These are phyloP conservation scores for Cyanoliseus patagonus DNA, from an alignment of 2,113 vertebrate genomes.

Conservation along the genomic window DNA sequence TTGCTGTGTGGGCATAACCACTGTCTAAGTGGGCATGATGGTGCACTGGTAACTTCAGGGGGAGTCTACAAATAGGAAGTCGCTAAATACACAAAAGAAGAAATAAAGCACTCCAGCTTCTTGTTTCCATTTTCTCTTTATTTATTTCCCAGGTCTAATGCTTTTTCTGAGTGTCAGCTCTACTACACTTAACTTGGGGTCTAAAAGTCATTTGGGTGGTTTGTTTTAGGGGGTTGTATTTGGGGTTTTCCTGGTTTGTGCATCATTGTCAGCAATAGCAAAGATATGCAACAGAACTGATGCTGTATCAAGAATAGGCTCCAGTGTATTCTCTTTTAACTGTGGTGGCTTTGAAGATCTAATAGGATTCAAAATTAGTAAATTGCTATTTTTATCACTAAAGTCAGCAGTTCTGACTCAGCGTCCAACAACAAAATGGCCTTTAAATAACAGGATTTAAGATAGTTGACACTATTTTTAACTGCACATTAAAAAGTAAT, in stretches of 20 bases:
- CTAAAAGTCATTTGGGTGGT: not conserved
- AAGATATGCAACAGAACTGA: not conserved
- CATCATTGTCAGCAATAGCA: not conserved
- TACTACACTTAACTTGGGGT: not conserved
- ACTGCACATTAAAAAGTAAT: not conserved
- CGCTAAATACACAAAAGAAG: not conserved
- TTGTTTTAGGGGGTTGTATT: too few species aligned
- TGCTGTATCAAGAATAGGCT: not conserved
- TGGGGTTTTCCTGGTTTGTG: not conserved
- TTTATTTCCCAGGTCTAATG: not conserved
- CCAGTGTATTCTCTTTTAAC: not conserved
- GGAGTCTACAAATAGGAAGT: not conserved
- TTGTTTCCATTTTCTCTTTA: not conserved
- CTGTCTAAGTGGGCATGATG: not conserved
- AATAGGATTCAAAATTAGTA: conserved; percentile 13
- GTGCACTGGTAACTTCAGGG: accelerated
- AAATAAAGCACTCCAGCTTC: not conserved
- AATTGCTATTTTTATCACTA: conserved; percentile 29
- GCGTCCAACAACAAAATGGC: not conserved
- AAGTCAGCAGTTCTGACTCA: conserved; percentile 13
- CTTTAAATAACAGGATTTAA: not conserved
- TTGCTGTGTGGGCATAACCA: not conserved
- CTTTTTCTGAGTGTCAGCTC: not conserved
- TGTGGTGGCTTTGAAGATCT: not conserved
- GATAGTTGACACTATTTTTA: not conserved